These are phyloP conservation scores for Stenolophus ochropezus DNA, from an alignment of 2,888 invertebrate genomes.

Conservation along the genomic window DNA sequence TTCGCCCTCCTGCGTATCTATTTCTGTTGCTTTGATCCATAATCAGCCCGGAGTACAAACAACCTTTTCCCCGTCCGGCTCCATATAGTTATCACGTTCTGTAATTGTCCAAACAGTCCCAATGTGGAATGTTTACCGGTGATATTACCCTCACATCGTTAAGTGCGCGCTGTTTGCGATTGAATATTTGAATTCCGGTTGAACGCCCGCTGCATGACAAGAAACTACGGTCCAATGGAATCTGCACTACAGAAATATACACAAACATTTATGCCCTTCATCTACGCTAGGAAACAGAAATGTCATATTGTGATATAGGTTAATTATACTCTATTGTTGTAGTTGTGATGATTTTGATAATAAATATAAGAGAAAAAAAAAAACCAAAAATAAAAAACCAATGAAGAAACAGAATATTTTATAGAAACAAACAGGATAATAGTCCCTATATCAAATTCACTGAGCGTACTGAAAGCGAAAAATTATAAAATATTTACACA, in stretches of 20 bases:
- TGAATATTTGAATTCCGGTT: conserved; percentile 36
- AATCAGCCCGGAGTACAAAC: background rate
- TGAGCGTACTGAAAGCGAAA: no score
- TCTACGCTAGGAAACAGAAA: background rate
- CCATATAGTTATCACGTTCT: background rate
- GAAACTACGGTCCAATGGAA: background rate
- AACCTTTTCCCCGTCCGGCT: background rate
- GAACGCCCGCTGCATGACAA: background rate
- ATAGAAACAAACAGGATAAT: no score
- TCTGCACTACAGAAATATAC: no score
- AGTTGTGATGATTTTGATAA: no score
- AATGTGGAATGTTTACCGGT: conserved; percentile 11
- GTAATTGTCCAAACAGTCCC: conserved; percentile 17
- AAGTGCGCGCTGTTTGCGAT: conserved; percentile 30
- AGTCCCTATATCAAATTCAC: no score
- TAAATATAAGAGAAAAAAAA: no score
- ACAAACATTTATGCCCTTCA: background rate
- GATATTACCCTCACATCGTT: conserved; percentile 32
- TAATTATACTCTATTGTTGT: background rate
- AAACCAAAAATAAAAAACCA: no score
- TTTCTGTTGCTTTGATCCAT: background rate
- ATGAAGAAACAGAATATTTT: no score
- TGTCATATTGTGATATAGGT: background rate
- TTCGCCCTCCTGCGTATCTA: background rate
- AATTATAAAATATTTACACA: no score